Evolutionary conservation across 2,113 vertebrate species (phyloP).

Genomic region (Monopterus albus): DNA sequence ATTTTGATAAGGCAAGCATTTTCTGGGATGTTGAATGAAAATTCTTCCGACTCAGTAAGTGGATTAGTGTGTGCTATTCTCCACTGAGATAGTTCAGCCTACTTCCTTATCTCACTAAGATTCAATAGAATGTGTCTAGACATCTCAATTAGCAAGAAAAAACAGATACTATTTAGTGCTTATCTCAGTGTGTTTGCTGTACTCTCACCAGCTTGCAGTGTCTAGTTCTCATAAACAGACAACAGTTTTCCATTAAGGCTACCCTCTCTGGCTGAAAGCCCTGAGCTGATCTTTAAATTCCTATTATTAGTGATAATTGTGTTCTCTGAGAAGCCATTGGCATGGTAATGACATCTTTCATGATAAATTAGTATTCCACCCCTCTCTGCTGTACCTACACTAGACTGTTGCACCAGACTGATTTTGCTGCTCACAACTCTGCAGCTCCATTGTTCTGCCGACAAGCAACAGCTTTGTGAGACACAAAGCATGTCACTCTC

Average conservation of each 20-base stretch:
- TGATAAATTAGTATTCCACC: slow-evolving; percentile 65
- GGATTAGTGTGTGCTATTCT: slow-evolving; percentile 72
- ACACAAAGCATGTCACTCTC: slow-evolving; percentile 73
- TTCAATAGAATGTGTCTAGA: slow-evolving; percentile 83
- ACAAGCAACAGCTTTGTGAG: slow-evolving; percentile 65
- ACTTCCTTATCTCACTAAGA: slow-evolving; percentile 77
- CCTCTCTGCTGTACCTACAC: slow-evolving; percentile 58
- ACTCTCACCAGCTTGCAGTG: slow-evolving; percentile 48
- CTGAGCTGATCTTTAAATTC: slow-evolving; percentile 65
- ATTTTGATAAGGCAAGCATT: slow-evolving; percentile 77
- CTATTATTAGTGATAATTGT: slow-evolving; percentile 77
- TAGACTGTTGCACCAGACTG: slow-evolving; percentile 51
- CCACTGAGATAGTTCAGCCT: slow-evolving; percentile 66
- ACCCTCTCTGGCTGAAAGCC: slow-evolving; percentile 58
- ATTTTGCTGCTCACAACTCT: slow-evolving; percentile 54
- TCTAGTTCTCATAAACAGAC: slow-evolving; percentile 65
- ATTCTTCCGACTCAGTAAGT: slow-evolving; percentile 66
- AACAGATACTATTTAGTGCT: slow-evolving; percentile 53
- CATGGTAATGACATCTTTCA: slow-evolving; percentile 77
- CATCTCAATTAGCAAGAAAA: slow-evolving; percentile 74
- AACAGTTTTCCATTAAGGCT: slow-evolving; percentile 66
- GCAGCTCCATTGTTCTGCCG: slow-evolving; percentile 70
- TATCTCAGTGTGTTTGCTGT: slow-evolving; percentile 58
- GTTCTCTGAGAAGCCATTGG: slow-evolving; percentile 67
- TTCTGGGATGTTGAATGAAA: slow-evolving; percentile 62